Base-by-base conservation (phyloP, 2,113 vertebrate species). In the Rhipidura dahli region DNA sequence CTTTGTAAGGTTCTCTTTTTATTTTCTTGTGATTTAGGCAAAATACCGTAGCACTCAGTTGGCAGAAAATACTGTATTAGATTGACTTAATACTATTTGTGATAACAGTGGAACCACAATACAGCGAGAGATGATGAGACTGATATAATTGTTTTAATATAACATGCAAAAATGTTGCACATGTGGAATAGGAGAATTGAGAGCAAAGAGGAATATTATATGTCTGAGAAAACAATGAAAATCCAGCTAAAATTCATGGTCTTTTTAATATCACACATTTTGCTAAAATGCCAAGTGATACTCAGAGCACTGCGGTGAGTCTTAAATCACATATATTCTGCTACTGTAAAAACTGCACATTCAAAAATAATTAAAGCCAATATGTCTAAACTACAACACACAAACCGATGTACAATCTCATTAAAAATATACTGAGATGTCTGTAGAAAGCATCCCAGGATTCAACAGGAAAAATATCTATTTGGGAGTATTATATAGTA, bases 361-460 rank as follows among this genome's bases (percentile, higher is more conserved):
- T 96, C 91, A 95, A 94, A 96, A 94, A 96, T 95, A 97, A 96
- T 96, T 96, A 96, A 96, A 96, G 83, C 53, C 73, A 86, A 16
- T 95, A 94, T 78, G 92, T 87, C 88, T 96, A 95, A 96, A 94
- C 89, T 87, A 53, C 64, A 97, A 78, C 75, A 90, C 20, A 95
- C 86, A 95, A 97, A 94, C 88, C 93, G 88, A 94, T 90, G 88
- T 71, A 96, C 83, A 92, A 92, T 81, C 94, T 96, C 85, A 96
- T 96, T 97, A 94, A 97, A 95, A 96, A 96, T 77, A 95, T 68
- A 95, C 80, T 61, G 72, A 94, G 80, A 82, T 57, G 84, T 81
- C 90, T 90, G 72, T 28, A 92, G 56, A 92, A 93, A 96, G 56
- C 57, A 83, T 81, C 72, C 40, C 69, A 86, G 50, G 51, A 90